phyloP scores from a whole-genome alignment of 2,113 vertebrate species.

The rabbit (Oryctolagus cuniculus) region mOryCun1.1 NC_091438.1:124924001-124924500 shows the following conservation, averaged over 20 bases:
- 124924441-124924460: no score
- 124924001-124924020: not conserved
- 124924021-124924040: fast-evolving
- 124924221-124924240: not conserved
- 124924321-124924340: not conserved
- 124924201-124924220: not conserved
- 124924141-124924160: conserved; percentile 38
- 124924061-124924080: fast-evolving
- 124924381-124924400: no score
- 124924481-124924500: no score
- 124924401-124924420: no score
- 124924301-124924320: not conserved
- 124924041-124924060: not conserved
- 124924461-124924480: no score
- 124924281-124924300: not conserved
- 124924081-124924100: not conserved
- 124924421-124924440: no score
- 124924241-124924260: not conserved
- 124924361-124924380: no score
- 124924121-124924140: not conserved
- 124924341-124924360: fast-evolving
- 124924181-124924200: not conserved
- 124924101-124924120: not conserved
- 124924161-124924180: not conserved
- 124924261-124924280: not conserved